These are phyloP conservation scores for Percopsis omiscomaycus DNA, from an alignment of 2,797 vertebrate genomes.

Conservation along the genomic window DNA sequence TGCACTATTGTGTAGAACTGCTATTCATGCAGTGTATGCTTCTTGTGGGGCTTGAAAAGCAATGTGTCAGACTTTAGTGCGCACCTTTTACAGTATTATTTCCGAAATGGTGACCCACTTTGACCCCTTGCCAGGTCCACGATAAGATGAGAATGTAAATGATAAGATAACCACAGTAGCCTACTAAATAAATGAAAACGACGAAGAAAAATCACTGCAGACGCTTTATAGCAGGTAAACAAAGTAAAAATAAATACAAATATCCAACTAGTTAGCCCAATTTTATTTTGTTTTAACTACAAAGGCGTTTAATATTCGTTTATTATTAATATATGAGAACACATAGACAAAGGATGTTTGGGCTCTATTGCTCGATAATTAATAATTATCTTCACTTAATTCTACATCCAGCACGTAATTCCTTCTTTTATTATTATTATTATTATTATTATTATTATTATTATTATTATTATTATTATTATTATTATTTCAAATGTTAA, in stretches of 20 bases:
- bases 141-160: not conserved
- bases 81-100: slow-evolving; percentile 4
- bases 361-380: not conserved
- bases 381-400: not conserved
- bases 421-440: not conserved
- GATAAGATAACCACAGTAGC: not conserved
- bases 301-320: slow-evolving; percentile 5
- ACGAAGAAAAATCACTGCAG: no score
- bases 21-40: not conserved
- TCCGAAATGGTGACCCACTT: slow-evolving; percentile 27
- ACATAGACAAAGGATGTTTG: slow-evolving; percentile 11
- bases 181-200: no score
- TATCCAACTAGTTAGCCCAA: no score
- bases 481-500: not conserved
- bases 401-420: not conserved
- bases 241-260: no score
- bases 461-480: not conserved
- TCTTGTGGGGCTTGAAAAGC: not conserved
- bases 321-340: slow-evolving; percentile 13
- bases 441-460: not conserved
- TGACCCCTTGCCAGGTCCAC: slow-evolving; percentile 22
- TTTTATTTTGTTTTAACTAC: not conserved
- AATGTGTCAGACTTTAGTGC: slow-evolving; percentile 1
- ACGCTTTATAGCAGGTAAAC: not conserved
- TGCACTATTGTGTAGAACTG: not conserved